Percentiles rank a stretch among this genome's conserved stretches.
Evolutionary conservation across 2,797 vertebrate genomes (phyloP).

Genomic region (Phrynocephalus forsythii): DNA sequence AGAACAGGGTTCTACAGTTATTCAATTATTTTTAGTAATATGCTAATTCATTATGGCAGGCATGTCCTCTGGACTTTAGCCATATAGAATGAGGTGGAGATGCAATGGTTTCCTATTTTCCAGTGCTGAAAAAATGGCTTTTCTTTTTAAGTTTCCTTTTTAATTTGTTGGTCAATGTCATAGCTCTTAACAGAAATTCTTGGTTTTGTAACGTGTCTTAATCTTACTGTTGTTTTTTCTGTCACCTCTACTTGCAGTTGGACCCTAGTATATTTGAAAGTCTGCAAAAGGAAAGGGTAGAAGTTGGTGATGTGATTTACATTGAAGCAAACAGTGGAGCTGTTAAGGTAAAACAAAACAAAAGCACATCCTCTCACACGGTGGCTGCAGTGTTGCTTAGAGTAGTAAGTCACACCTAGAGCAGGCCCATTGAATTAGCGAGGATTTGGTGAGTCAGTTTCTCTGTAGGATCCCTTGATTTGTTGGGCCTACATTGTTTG

Average conservation of each 20-base stretch:
- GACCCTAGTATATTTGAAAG: conserved; percentile 99
- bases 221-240: conserved; percentile 30
- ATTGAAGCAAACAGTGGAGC: conserved; percentile 99
- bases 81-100: neutral
- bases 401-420: too few species aligned
- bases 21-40: neutral
- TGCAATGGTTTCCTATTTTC: neutral
- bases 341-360: conserved; percentile 87
- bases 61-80: conserved; percentile 18
- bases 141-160: neutral
- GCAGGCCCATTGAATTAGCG: too few species aligned
- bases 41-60: conserved; percentile 28
- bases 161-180: neutral
- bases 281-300: conserved; percentile 96
- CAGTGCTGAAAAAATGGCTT: conserved; percentile 42
- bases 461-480: too few species aligned
- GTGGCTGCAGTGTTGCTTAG: too few species aligned
- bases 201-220: neutral
- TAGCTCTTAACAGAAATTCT: conserved; percentile 35
- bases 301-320: conserved; percentile 98
- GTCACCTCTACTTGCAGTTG: conserved; percentile 79
- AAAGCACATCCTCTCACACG: too few species aligned
- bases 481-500: too few species aligned
- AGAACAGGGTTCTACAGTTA: neutral
- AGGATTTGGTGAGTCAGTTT: too few species aligned